Conservation (phyloP, 2,113 vertebrate species). For the Varanus salvator region DNA sequence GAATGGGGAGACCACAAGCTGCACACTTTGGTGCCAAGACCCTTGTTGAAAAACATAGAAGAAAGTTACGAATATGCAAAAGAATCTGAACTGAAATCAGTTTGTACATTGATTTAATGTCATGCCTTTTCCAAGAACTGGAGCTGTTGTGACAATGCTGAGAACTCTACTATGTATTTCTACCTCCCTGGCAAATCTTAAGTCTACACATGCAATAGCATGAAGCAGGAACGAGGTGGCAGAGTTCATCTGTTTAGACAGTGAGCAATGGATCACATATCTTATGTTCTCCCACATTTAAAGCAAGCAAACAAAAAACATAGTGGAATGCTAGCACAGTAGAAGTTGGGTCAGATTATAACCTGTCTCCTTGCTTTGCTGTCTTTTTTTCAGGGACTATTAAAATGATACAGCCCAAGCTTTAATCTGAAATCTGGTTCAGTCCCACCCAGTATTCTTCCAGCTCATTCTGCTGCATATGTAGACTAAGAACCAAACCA, state of each 20-base stretch:
- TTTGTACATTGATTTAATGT: background rate
- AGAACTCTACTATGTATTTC: slow-evolving; percentile 27
- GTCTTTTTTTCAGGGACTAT: background rate
- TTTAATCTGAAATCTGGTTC: background rate
- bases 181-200: background rate
- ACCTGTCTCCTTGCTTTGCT: background rate
- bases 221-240: background rate
- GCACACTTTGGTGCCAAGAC: slow-evolving; percentile 96
- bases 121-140: background rate
- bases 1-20: slow-evolving; percentile 91
- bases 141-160: background rate
- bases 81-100: background rate
- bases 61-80: slow-evolving; percentile 36
- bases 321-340: background rate
- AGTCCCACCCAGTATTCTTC: background rate
- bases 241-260: background rate
- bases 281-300: background rate
- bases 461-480: background rate
- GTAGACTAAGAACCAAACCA: too few species aligned
- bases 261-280: background rate
- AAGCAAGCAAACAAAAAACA: too few species aligned
- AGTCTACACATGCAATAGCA: background rate
- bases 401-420: background rate
- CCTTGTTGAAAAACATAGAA: slow-evolving; percentile 70
- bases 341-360: background rate